Conservation (phyloP, 2,113 vertebrate species). For the Osmerus mordax region DNA sequence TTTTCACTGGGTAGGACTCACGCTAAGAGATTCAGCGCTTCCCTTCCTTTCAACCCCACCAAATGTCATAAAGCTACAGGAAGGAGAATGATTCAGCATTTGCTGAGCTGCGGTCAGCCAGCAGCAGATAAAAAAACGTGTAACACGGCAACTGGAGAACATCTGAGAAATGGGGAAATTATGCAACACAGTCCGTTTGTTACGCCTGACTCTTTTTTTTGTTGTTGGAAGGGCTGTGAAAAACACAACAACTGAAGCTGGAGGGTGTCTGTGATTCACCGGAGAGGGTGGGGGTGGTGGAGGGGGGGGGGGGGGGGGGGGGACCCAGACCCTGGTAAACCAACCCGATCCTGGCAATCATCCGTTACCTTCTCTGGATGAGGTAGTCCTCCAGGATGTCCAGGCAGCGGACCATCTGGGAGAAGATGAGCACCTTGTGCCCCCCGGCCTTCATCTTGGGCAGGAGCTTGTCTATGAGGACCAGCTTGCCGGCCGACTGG, state of each 20-base stretch:
- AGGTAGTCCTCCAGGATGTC: slow-evolving; percentile 99
- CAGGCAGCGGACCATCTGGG: slow-evolving; percentile 98
- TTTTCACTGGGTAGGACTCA: background rate
- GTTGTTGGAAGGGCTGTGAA: background rate
- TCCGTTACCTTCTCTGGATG: slow-evolving; percentile 90
- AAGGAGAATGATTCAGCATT: slow-evolving; percentile 7
- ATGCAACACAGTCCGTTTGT: background rate
- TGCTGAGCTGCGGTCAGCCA: background rate
- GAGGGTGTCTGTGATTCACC: background rate
- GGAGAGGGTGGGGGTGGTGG: too few relatives aligned
- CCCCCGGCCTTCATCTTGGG: slow-evolving; percentile 99
- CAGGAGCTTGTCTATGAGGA: slow-evolving; percentile 96
- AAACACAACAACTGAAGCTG: background rate
- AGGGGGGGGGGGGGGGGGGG: too few relatives aligned
- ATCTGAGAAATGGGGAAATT: background rate
- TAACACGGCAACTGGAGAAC: background rate
- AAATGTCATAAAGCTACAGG: slow-evolving; percentile 1
- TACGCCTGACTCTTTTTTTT: background rate
- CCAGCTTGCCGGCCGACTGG: slow-evolving; percentile 95
- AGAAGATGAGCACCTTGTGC: slow-evolving; percentile 98
- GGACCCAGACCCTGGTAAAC: too few relatives aligned
- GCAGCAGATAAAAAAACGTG: background rate
- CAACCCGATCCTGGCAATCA: too few relatives aligned
- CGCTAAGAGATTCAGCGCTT: background rate
- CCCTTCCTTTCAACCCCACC: slow-evolving; percentile 1